Conservation (phyloP, 2,888 invertebrate species). For the Caenorhabditis sp. region DNA sequence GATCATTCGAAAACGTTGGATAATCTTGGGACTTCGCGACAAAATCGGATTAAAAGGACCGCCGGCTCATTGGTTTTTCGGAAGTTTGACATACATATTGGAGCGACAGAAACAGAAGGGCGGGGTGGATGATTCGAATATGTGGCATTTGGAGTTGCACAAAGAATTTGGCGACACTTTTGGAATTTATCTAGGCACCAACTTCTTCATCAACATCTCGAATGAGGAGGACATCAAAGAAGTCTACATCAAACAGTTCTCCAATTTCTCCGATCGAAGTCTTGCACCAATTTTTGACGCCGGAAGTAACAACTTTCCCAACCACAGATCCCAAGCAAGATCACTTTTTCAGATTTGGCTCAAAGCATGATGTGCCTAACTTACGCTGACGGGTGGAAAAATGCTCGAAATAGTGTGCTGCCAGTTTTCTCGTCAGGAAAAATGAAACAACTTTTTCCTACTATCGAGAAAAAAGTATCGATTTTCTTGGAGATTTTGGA, state of each 20-base stretch:
- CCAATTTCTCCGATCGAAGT: constrained; percentile 56
- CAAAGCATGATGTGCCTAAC: not conserved
- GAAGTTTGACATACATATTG: constrained; percentile 41
- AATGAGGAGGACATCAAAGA: constrained; percentile 58
- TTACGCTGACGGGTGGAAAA: constrained; percentile 28
- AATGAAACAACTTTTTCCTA: constrained; percentile 48
- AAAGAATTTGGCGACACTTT: constrained; percentile 44
- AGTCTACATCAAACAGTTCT: constrained; percentile 61
- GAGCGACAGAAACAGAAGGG: constrained; percentile 9
- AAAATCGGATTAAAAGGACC: constrained; percentile 41
- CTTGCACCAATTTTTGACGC: constrained; percentile 33
- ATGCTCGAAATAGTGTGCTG: constrained; percentile 16
- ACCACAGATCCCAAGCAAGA: not conserved
- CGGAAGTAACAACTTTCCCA: constrained; percentile 17
- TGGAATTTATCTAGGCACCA: constrained; percentile 47
- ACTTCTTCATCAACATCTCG: constrained; percentile 46
- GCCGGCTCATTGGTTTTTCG: constrained; percentile 37
- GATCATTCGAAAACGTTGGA: not conserved
- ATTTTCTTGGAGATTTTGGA: constrained; percentile 46
- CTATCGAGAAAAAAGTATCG: constrained; percentile 40
- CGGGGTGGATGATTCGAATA: constrained; percentile 41
- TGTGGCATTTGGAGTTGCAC: constrained; percentile 16
- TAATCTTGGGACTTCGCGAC: constrained; percentile 10
- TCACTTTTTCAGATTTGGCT: not conserved
- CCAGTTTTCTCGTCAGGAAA: constrained; percentile 40